Conservation (phyloP, 2,888 invertebrate genomes). For the Yponomeuta evonymella region DNA sequence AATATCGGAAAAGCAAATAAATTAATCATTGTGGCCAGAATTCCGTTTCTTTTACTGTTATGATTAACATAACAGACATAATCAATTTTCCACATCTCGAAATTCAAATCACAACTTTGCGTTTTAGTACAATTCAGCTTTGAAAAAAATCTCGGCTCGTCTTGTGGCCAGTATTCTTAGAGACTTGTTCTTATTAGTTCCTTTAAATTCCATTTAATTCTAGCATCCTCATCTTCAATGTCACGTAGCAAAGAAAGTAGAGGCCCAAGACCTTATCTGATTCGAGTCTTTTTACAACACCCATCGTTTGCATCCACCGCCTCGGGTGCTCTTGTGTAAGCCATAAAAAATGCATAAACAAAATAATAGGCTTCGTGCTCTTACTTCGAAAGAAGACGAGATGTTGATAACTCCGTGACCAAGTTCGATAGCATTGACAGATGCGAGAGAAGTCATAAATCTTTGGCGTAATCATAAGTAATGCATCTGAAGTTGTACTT, state of each 20-base stretch:
- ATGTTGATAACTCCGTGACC: slow-evolving; percentile 42
- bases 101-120: too few relatives aligned
- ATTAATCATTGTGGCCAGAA: too few relatives aligned
- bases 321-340: slow-evolving; percentile 29
- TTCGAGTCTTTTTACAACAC: slow-evolving; percentile 27
- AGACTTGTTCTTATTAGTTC: too few relatives aligned
- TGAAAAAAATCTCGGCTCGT: too few relatives aligned
- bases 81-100: too few relatives aligned
- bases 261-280: slow-evolving; percentile 46
- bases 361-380: slow-evolving; percentile 15
- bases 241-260: not conserved
- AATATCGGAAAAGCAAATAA: too few relatives aligned
- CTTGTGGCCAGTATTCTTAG: too few relatives aligned
- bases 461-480: slow-evolving; percentile 42
- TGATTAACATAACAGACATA: too few relatives aligned
- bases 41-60: too few relatives aligned
- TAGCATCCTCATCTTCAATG: not conserved
- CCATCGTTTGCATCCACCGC: slow-evolving; percentile 45
- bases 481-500: slow-evolving; percentile 24
- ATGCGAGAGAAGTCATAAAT: slow-evolving; percentile 45
- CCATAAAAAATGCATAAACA: slow-evolving; percentile 35
- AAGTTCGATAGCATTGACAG: slow-evolving; percentile 41
- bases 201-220: too few relatives aligned
- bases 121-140: too few relatives aligned
- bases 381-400: slow-evolving; percentile 17